Percentiles rank a stretch among this genome's conserved stretches.
Evolutionary conservation across 1,140 invertebrate species (phyloP).

Genomic region (Chrysopa pallens): DNA sequence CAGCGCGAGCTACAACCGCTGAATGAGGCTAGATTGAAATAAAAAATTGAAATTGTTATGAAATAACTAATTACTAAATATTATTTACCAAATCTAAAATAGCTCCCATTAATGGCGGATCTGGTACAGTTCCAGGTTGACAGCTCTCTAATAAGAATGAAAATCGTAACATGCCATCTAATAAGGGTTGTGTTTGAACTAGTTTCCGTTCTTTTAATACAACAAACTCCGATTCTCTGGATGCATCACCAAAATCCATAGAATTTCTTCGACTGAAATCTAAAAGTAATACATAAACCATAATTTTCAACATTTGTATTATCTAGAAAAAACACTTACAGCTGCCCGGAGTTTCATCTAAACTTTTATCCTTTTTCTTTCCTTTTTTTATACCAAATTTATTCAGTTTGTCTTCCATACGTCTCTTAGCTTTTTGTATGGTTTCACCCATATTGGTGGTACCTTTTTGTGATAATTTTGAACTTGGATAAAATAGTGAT

Average conservation of each 20-base stretch:
- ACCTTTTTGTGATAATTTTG: conserved; percentile 10
- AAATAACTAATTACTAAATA: background rate
- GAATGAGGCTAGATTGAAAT: conserved; percentile 65
- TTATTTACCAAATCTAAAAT: conserved; percentile 73
- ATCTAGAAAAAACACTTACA: conserved; percentile 33
- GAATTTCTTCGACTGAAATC: conserved; percentile 71
- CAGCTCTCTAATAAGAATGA: conserved; percentile 86
- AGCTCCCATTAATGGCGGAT: conserved; percentile 89
- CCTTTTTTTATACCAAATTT: conserved; percentile 50
- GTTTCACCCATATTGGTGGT: conserved; percentile 32
- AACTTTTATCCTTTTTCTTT: conserved; percentile 71
- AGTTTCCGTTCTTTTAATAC: conserved; percentile 69
- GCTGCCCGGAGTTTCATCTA: conserved; percentile 61
- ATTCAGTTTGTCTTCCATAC: conserved; percentile 71
- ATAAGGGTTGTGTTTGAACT: conserved; percentile 51
- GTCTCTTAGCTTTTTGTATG: conserved; percentile 57
- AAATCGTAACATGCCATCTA: conserved; percentile 65
- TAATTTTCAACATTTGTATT: no score
- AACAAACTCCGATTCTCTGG: conserved; percentile 67
- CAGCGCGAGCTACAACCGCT: conserved; percentile 77
- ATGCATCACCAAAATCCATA: conserved; percentile 55
- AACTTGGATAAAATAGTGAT: conserved; percentile 13
- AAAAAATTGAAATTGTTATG: background rate
- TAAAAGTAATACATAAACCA: conserved; percentile 14
- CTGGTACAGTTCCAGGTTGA: conserved; percentile 86